phyloP scores from a whole-genome alignment of 2,888 invertebrate genomes.

The Diplazon laetatorius region DNA sequence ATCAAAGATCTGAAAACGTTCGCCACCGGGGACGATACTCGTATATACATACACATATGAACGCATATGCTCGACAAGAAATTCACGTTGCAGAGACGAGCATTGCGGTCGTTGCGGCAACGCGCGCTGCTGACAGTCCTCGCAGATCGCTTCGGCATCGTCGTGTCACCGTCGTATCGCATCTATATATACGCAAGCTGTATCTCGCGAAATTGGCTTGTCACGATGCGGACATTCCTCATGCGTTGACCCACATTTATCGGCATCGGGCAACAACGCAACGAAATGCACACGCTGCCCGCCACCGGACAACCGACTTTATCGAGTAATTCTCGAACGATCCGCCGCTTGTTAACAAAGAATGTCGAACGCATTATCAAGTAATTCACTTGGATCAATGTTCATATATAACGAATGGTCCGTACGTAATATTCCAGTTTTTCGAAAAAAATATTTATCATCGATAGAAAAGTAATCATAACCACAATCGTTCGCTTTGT shows the following conservation, averaged over 20 bases:
- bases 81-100: slow-evolving; percentile 47
- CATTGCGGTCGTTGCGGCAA: slow-evolving; percentile 23
- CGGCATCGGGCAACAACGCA: slow-evolving; percentile 40
- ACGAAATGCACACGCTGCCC: slow-evolving; percentile 70
- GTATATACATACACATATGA: slow-evolving; percentile 18
- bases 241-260: slow-evolving; percentile 77
- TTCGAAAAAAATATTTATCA: background rate
- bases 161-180: slow-evolving; percentile 10
- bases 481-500: no score
- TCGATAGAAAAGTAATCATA: background rate
- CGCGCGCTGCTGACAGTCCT: slow-evolving; percentile 59
- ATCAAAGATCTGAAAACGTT: slow-evolving; percentile 49
- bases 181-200: slow-evolving; percentile 29
- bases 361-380: slow-evolving; percentile 67
- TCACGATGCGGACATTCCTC: slow-evolving; percentile 77
- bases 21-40: slow-evolving; percentile 50
- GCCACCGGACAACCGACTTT: slow-evolving; percentile 6
- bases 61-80: slow-evolving; percentile 44
- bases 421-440: slow-evolving; percentile 5
- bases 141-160: slow-evolving; percentile 48
- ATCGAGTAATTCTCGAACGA: slow-evolving; percentile 44
- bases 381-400: slow-evolving; percentile 18
- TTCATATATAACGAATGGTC: slow-evolving; percentile 12
- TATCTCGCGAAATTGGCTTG: slow-evolving; percentile 73
- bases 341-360: slow-evolving; percentile 77